Base-by-base conservation (phyloP, 2,888 invertebrate genomes). In the Crocallis elinguaria region DNA sequence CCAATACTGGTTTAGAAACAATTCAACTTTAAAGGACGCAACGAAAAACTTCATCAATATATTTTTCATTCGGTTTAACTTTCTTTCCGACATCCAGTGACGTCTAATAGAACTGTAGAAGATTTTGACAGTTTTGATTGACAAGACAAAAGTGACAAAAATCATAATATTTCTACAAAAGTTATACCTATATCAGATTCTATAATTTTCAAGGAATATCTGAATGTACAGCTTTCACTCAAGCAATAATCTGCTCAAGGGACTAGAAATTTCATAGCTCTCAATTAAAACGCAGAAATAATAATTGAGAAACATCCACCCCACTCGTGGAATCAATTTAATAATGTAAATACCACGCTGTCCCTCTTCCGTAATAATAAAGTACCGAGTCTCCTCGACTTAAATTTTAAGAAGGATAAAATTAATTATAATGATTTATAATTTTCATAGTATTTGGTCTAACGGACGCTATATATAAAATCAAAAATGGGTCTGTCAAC, bases 221-320 rank as follows among this genome's bases (percentile, higher is more conserved):
- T 25, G 50, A 39, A 42, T 58, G 52, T 52, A 51, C 23, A 52
- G 32, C 52, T 49, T 61, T 67, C 71, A 67, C 77, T 75, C 67
- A 57, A 73, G 70, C 77, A 77, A 78, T 82, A 76, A 84, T 80
- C 77, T 69, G 74, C 73, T 84, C 77, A 77, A 83, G 84, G 74
- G 82, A 75, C 75, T 78, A 82, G 78, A 86, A 85, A 88, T 85
- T 86, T 81, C 81, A 82, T 83, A 81, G 79, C 85, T 81, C 84
- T 88, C 85, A 89, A 90, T 90, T 88, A 90, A 89, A 86, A 79
- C 77, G 80, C 77, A 82, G 80, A 85, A 84, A 87, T 88, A 86
- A 89, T 88, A 86, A 84, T 84, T 52, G 77, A 68, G 71, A 70
- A 82, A 74, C 77, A 79, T 84, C 81, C 83, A 81, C 87, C 88